phyloP scores from a whole-genome alignment of 2,888 invertebrate species.

The Drosophila conformis region DNA sequence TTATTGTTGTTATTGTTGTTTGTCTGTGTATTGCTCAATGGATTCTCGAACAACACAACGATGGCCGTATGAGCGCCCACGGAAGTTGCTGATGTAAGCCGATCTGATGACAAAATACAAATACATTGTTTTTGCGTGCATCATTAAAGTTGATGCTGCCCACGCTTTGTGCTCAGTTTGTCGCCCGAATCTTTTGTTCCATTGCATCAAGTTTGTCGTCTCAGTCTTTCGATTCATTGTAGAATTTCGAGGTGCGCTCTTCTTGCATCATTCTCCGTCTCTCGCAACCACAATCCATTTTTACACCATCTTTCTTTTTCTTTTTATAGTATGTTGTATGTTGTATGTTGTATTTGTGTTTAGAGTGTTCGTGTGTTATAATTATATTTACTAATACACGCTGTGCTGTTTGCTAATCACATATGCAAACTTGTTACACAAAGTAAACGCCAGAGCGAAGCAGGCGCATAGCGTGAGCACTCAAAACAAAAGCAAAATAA shows the following conservation, averaged over 20 bases:
- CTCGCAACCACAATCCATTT: constrained; percentile 48
- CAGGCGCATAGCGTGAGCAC: constrained; percentile 51
- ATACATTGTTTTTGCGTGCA: constrained; percentile 3
- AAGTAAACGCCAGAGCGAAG: constrained; percentile 55
- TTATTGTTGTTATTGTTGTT: neutral
- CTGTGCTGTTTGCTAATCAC: constrained; percentile 71
- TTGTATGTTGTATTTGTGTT: constrained; percentile 4
- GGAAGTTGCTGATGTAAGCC: constrained; percentile 40
- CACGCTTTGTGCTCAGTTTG: constrained; percentile 29
- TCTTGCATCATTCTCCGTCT: constrained; percentile 42
- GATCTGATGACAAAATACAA: constrained; percentile 34
- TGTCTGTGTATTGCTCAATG: neutral
- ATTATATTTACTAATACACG: constrained; percentile 75
- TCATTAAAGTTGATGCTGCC: constrained; percentile 30
- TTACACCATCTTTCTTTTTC: neutral
- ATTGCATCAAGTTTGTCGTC: constrained; percentile 49
- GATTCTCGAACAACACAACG: constrained; percentile 2
- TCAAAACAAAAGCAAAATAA: constrained; percentile 54
- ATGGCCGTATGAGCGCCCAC: constrained; percentile 23
- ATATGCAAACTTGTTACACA: constrained; percentile 78
- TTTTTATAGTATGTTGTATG: neutral
- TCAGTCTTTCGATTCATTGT: constrained; percentile 51
- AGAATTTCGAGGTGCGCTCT: constrained; percentile 29
- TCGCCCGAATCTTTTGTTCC: neutral
- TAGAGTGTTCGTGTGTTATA: constrained; percentile 48